Evolutionary conservation across 2,888 invertebrate genomes (phyloP).

Genomic region (Helleia helle): DNA sequence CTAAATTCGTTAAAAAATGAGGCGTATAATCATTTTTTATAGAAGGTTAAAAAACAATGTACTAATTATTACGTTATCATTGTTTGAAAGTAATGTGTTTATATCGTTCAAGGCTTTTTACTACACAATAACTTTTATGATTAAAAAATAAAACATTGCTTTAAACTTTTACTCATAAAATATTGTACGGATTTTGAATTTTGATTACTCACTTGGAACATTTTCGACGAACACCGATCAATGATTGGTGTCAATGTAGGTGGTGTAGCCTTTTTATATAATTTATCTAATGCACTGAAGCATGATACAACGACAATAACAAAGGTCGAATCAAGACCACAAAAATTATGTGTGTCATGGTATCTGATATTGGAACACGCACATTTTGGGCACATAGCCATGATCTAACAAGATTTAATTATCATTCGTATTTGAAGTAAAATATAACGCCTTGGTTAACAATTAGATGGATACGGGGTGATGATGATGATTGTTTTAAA

Average conservation of each 20-base stretch:
- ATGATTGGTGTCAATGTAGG: constrained; percentile 17
- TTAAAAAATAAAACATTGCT: neutral
- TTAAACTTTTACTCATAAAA: neutral
- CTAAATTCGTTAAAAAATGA: too few species aligned
- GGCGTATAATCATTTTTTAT: too few species aligned
- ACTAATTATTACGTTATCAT: neutral
- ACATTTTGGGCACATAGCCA: constrained; percentile 9
- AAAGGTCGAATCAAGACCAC: constrained; percentile 9
- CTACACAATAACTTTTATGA: neutral
- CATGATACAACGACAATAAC: constrained; percentile 9
- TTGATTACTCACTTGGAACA: constrained; percentile 15
- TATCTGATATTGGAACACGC: constrained; percentile 9
- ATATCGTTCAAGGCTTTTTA: neutral
- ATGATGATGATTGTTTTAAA: too few species aligned
- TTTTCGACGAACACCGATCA: constrained; percentile 14
- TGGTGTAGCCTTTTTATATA: constrained; percentile 17
- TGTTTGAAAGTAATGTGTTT: constrained; percentile 1
- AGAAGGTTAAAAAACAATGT: neutral
- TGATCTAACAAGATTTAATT: neutral
- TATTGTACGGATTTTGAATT: neutral
- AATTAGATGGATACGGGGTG: too few species aligned
- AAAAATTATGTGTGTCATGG: constrained; percentile 12
- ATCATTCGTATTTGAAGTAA: neutral
- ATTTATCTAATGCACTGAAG: constrained; percentile 7
- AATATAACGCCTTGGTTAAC: neutral